phyloP scores from a whole-genome alignment of 1,140 invertebrate species.

The Heterodera schachtii region DNA sequence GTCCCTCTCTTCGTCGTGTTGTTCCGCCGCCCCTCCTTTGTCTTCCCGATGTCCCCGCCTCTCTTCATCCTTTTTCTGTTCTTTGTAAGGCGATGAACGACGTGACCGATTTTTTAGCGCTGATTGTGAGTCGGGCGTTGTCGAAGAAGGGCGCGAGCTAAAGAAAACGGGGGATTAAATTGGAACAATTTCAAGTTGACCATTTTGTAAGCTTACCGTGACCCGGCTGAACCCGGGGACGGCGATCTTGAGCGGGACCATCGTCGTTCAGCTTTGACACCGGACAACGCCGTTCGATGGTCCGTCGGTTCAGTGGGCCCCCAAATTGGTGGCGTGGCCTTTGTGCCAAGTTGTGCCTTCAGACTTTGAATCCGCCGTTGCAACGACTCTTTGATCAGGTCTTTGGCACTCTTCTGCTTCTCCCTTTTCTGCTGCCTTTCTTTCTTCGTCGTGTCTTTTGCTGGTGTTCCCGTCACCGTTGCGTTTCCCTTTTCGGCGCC shows the following conservation, averaged over 20 bases:
- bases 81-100: neutral
- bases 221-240: neutral
- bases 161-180: neutral
- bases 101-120: neutral
- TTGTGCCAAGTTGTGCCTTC: constrained; percentile 2
- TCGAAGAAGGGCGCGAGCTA: neutral
- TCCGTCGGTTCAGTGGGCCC: neutral
- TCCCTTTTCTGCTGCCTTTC: neutral
- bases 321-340: neutral
- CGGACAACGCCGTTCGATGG: neutral
- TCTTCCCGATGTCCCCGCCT: neutral
- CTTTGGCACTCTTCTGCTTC: constrained; percentile 7
- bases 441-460: neutral
- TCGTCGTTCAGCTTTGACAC: neutral
- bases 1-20: neutral
- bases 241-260: neutral
- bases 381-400: neutral
- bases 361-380: constrained; percentile 8
- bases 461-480: neutral
- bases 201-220: too few relatives aligned
- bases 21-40: neutral
- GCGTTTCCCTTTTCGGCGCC: neutral
- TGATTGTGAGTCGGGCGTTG: neutral
- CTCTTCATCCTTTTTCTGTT: constrained; percentile 6
- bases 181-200: neutral